Base-by-base conservation (phyloP, 2,797 vertebrate species). In the Falco columbarius region DNA sequence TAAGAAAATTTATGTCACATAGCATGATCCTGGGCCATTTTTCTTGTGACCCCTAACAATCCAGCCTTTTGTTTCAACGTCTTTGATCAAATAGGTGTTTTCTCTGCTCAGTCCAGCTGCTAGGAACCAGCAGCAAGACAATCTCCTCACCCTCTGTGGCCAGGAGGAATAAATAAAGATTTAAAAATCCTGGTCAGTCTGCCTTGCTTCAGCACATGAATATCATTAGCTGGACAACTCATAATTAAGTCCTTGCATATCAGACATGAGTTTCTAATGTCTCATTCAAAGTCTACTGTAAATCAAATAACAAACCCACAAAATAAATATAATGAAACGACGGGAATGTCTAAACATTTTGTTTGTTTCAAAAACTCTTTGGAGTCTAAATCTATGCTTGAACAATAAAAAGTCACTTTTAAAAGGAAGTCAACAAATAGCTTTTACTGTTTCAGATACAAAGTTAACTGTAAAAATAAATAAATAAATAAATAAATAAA, bases 391-490 rank as follows among this genome's bases (percentile, higher is more conserved):
- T 93, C 81, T 93, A 77, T 83, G 89, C 74, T 92, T 87, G 90
- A 96, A 95, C 66, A 81, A 92, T 88, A 75, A 93, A 93, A 95
- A 93, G 62, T 96, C 80, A 83, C 67, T 96, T 94, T 91, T 51
- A 96, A 97, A 94, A 93, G 86, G 14, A 91, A 97, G 81, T 51
- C 80, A 92, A 96, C 36, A 97, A 97, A 98, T 27, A 93, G 82
- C 71, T 96, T 86, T 95, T 89, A 51, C 52, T 79, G 34, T 92
- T 97, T 95, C 54, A 92, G 88, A 96, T 86, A 95, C 72, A 93
- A 95, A 96, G 86, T 94, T 89, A 92, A 89, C 81, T 66, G 29
- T 92, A 83, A 85, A 97, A 97, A 84, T 79, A 49, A 42, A 49
- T 44, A 49, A 42, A 49, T 44, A 49, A 14, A 40, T 61, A 75